phyloP scores from a whole-genome alignment of 2,888 invertebrate genomes.

The Erebia palarica region DNA sequence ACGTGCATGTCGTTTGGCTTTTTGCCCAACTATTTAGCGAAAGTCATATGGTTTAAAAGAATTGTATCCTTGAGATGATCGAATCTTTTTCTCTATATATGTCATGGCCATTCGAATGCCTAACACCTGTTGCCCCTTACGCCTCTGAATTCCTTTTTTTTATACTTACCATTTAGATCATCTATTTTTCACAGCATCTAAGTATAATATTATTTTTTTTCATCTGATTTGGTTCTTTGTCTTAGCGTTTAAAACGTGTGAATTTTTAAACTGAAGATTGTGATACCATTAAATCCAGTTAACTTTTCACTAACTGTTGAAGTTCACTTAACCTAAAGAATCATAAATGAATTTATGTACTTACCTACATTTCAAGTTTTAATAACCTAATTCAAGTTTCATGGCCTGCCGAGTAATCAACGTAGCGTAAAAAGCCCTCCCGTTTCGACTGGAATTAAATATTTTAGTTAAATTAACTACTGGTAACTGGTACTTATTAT shows the following conservation, averaged over 20 bases:
- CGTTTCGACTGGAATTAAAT: conserved; percentile 15
- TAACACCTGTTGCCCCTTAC: conserved; percentile 61
- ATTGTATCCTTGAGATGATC: conserved; percentile 43
- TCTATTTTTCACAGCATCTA: neutral
- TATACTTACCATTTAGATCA: conserved; percentile 3
- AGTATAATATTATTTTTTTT: neutral
- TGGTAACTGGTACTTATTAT: no score
- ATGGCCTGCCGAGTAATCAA: conserved; percentile 21
- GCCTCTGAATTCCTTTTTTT: conserved; percentile 47
- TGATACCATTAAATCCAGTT: no score
- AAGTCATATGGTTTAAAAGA: conserved; percentile 59
- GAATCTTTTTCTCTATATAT: conserved; percentile 52
- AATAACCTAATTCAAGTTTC: conserved; percentile 22
- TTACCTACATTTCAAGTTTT: conserved; percentile 17
- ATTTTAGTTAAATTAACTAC: conserved; percentile 3
- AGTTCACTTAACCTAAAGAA: neutral
- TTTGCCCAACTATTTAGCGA: conserved; percentile 58
- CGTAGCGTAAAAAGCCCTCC: conserved; percentile 12
- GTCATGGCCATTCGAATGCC: conserved; percentile 64
- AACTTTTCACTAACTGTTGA: no score
- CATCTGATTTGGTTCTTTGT: neutral
- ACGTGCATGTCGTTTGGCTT: conserved; percentile 50
- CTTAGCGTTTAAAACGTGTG: neutral
- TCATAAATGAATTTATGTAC: conserved; percentile 12
- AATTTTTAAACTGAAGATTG: no score